Evolutionary conservation across 2,888 invertebrate species (phyloP), one percentile per base, ranked within the genome.

Genomic region (Anticlea derivata): DNA sequence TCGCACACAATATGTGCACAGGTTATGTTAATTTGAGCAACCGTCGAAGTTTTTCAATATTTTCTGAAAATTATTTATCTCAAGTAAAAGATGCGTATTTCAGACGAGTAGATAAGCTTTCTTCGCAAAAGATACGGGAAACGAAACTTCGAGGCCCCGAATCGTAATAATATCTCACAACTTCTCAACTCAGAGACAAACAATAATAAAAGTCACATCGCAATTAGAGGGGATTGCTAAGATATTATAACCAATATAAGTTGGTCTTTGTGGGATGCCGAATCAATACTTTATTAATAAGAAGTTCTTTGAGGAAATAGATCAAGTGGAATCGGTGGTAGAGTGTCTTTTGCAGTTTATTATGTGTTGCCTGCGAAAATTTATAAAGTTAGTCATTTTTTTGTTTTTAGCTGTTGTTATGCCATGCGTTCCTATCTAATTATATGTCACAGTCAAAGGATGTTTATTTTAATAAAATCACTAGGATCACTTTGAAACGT

Each of bases 191-290:
- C 60, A 57, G 65, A 67, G 58, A 61, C 66, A 65, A 75, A 79
- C 73, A 78, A 77, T 75, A 78, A 79, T 67, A 75, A 74, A 80
- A 73, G 73, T 78, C 70, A 69, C 67, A 70, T 74, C 57, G 66
- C 78, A 79, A 79, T 80, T 80, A 80, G 68, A 66, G 66, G 59
- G 66, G 52, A 65, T 69, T 74, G 68, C 73, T 68, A 43, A 43
- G 40, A 41, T 61, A 55, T n/a, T n/a, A 7, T 55, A 61, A 55
- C 73, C 69, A 72, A 58, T 50, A 43, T 48, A 68, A n/a, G 55
- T 66, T 67, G 73, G 62, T 50, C 70, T 54, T 58, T 46, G 56
- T 40, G 49, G 46, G 44, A 23, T 40, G 26, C 33, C 40, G 43
- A 50, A 54, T 41, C 43, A 37, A 50, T 44, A 31, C 23, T 23